These are phyloP conservation scores for Tinea trinotella DNA, from an alignment of 2,888 invertebrate genomes.

Conservation along the genomic window DNA sequence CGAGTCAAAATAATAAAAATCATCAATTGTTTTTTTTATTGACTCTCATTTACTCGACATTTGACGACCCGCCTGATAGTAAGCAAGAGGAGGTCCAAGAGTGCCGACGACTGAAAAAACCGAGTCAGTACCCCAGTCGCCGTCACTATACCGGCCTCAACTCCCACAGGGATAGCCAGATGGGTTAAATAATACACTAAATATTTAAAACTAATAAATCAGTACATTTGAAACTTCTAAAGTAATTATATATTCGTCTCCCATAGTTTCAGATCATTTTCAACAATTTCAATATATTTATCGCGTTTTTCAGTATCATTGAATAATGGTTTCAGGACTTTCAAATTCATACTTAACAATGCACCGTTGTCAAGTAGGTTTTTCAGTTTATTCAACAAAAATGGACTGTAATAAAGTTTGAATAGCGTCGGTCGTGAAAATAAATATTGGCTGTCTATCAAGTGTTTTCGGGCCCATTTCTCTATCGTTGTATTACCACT, in stretches of 20 bases:
- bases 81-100: too few relatives aligned
- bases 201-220: too few relatives aligned
- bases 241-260: slow-evolving; percentile 60
- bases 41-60: too few relatives aligned
- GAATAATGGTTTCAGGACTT: slow-evolving; percentile 82
- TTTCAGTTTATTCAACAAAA: slow-evolving; percentile 78
- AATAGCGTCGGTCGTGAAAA: slow-evolving; percentile 85
- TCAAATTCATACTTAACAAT: slow-evolving; percentile 81
- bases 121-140: too few relatives aligned
- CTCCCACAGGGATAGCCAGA: too few relatives aligned
- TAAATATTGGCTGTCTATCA: slow-evolving; percentile 81
- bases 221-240: too few relatives aligned
- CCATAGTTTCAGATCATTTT: slow-evolving; percentile 89
- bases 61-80: too few relatives aligned
- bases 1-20: too few relatives aligned
- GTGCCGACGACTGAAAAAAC: too few relatives aligned
- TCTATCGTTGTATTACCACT: slow-evolving; percentile 84
- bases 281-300: slow-evolving; percentile 88
- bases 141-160: too few relatives aligned
- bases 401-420: slow-evolving; percentile 81
- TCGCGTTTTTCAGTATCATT: slow-evolving; percentile 76
- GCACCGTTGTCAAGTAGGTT: slow-evolving; percentile 83
- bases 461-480: slow-evolving; percentile 78
- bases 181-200: too few relatives aligned
- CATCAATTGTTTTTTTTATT: too few relatives aligned